These are phyloP conservation scores for Pogonus chalceus DNA, from an alignment of 1,140 invertebrate species.

Conservation along the genomic window DNA sequence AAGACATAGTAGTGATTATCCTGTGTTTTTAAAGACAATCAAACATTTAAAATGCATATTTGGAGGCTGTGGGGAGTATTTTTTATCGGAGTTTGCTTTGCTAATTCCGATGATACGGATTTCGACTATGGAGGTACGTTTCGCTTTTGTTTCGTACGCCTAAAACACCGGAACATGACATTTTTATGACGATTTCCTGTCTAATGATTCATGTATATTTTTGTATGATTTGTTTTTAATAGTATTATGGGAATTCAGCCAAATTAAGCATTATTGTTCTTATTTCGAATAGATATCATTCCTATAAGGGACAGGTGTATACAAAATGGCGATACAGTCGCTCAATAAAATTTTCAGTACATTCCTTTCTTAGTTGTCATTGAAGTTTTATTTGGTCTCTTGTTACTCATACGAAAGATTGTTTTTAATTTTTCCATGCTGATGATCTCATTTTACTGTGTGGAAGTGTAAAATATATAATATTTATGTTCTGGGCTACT, in stretches of 20 bases:
- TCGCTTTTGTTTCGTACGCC: neutral
- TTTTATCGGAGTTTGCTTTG: neutral
- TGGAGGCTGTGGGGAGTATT: neutral
- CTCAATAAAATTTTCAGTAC: constrained; percentile 5
- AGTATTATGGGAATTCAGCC: too few relatives aligned
- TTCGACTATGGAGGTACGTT: neutral
- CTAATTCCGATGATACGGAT: neutral
- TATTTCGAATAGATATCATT: too few relatives aligned
- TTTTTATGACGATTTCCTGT: too few relatives aligned
- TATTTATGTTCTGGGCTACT: too few relatives aligned
- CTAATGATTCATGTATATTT: too few relatives aligned
- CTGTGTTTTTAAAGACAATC: neutral
- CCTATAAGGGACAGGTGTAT: neutral
- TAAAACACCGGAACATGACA: too few relatives aligned
- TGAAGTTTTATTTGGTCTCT: neutral
- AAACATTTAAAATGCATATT: neutral
- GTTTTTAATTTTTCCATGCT: too few relatives aligned
- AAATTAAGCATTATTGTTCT: too few relatives aligned
- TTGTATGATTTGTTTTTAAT: too few relatives aligned
- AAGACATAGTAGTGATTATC: neutral
- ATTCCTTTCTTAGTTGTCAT: neutral
- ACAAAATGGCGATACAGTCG: constrained; percentile 1
- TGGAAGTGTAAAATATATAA: too few relatives aligned
- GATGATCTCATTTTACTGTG: too few relatives aligned
- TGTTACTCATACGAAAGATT: too few relatives aligned